Evolutionary conservation across 2,888 invertebrate species (phyloP).

Genomic region (Diabrotica balteata): DNA sequence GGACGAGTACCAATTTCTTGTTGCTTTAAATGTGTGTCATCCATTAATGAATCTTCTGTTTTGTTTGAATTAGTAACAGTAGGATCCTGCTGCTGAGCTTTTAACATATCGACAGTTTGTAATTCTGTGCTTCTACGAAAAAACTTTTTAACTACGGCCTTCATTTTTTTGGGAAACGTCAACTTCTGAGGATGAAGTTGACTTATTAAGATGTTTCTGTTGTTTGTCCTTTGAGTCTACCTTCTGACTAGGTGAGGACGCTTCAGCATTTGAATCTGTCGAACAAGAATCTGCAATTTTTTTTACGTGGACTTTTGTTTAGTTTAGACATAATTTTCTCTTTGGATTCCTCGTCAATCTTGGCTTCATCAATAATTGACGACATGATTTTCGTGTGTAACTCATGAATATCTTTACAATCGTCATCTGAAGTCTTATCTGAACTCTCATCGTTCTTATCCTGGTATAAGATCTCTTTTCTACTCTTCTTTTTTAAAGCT

Average conservation of each 20-base stretch:
- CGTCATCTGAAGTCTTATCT: conserved; percentile 8
- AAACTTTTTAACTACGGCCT: too few relatives aligned
- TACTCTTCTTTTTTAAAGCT: conserved; percentile 16
- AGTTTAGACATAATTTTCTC: conserved; percentile 31
- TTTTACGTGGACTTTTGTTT: conserved; percentile 23
- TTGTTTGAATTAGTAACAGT: too few relatives aligned
- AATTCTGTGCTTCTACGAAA: too few relatives aligned
- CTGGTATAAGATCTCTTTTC: not conserved
- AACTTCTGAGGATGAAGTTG: too few relatives aligned
- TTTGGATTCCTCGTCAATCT: conserved; percentile 34
- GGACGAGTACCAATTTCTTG: too few relatives aligned
- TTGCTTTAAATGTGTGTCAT: too few relatives aligned
- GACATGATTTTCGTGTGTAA: conserved; percentile 53
- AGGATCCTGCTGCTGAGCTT: too few relatives aligned
- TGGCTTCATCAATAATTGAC: conserved; percentile 46
- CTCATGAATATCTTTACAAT: conserved; percentile 38
- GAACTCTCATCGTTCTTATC: not conserved
- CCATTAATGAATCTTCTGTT: too few relatives aligned
- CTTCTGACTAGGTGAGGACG: not conserved
- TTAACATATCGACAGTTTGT: too few relatives aligned
- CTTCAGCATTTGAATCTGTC: conserved; percentile 5
- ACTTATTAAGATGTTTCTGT: too few relatives aligned
- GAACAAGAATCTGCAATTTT: conserved; percentile 19
- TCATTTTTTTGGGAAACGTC: too few relatives aligned
- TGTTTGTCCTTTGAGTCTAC: not conserved